Conservation (phyloP, 23 tunicate genomes). For the Ascidia mentula region DNA sequence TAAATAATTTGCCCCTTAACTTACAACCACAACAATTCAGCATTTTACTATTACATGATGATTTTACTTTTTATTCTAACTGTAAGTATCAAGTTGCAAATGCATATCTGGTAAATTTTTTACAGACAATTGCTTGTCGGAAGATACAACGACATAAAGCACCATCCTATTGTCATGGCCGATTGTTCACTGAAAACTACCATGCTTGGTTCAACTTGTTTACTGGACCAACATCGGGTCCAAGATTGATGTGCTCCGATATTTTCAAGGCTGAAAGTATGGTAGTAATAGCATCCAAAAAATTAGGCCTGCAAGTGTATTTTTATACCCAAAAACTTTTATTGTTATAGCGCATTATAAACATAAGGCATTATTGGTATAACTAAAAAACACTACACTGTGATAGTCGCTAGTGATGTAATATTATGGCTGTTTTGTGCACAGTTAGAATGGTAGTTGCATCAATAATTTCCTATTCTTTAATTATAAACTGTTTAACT, state of each 20-base stretch:
- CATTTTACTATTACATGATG: no score
- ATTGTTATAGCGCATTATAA: no score
- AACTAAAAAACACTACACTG: no score
- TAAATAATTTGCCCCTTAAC: no score
- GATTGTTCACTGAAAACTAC: conserved; percentile 73
- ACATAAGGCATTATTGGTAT: no score
- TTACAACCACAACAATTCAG: no score
- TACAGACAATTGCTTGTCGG: conserved; percentile 63
- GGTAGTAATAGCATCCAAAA: no score
- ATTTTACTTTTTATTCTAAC: background rate
- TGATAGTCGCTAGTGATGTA: no score
- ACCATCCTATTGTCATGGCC: conserved; percentile 55
- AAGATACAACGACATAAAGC: conserved; percentile 32
- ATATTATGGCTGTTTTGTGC: no score
- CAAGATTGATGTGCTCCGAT: conserved; percentile 45
- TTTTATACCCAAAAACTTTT: no score
- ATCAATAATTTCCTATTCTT: background rate
- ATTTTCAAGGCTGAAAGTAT: conserved; percentile 13
- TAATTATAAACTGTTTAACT: background rate
- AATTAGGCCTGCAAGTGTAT: no score
- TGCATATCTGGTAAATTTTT: background rate
- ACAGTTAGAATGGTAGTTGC: no score
- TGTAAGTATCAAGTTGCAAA: background rate
- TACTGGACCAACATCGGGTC: conserved; percentile 79
- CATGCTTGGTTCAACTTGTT: conserved; percentile 69